Evolutionary conservation across 1,140 invertebrate species (phyloP).

Genomic region (Xylocopa sonorina): DNA sequence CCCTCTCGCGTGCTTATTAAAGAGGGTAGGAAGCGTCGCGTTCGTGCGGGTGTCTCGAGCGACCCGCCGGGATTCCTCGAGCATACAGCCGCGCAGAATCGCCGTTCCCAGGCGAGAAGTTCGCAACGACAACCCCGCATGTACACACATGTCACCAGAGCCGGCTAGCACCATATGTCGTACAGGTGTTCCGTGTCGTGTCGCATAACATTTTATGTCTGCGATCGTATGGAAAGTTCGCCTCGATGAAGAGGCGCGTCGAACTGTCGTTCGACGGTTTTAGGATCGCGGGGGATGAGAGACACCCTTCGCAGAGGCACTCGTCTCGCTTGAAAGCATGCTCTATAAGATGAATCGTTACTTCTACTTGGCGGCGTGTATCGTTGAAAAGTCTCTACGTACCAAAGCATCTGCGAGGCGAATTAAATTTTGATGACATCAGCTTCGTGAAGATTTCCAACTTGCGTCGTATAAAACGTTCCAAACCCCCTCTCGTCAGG

Average conservation of each 20-base stretch:
- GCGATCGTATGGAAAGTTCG: neutral
- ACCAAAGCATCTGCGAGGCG: neutral
- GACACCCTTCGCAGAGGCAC: no score
- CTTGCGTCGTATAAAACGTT: neutral
- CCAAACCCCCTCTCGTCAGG: neutral
- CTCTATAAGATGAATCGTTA: neutral
- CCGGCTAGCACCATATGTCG: slow-evolving; percentile 76
- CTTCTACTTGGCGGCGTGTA: neutral
- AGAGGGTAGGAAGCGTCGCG: neutral
- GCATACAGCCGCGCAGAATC: neutral
- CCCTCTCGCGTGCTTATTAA: neutral
- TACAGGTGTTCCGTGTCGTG: slow-evolving; percentile 37
- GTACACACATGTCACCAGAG: slow-evolving; percentile 76
- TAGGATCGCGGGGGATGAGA: no score
- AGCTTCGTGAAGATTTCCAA: neutral
- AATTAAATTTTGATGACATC: neutral
- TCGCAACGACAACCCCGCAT: slow-evolving; percentile 76
- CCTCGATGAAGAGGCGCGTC: neutral
- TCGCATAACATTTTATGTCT: neutral
- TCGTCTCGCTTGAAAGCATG: no score
- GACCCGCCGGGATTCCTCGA: neutral
- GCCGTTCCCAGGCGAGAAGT: slow-evolving; percentile 7
- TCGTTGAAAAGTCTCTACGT: neutral
- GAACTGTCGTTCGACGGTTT: neutral
- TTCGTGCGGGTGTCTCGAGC: neutral